Evolutionary conservation across 1,140 invertebrate genomes (phyloP).

Genomic region (Zaprionus tsacasi): DNA sequence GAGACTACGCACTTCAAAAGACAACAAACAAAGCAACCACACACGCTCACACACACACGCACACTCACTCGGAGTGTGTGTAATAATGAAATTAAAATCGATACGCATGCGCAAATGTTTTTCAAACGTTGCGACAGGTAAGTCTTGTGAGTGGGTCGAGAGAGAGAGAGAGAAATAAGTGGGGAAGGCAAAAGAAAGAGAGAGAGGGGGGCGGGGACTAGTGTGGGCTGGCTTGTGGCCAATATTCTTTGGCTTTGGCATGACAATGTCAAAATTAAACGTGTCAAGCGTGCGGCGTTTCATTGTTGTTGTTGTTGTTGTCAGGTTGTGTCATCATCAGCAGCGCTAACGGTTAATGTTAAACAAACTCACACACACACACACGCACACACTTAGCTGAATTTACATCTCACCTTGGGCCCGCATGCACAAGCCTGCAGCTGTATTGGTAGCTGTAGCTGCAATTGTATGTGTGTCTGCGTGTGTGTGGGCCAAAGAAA

Average conservation of each 20-base stretch:
- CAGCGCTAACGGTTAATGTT: conserved; percentile 56
- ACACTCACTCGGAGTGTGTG: conserved; percentile 10
- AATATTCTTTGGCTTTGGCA: conserved; percentile 66
- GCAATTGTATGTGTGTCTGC: conserved; percentile 10
- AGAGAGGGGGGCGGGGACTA: conserved; percentile 5
- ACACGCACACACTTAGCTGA: conserved; percentile 8
- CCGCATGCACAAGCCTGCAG: conserved; percentile 18
- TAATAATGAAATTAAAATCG: conserved; percentile 37
- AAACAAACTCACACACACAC: conserved; percentile 40
- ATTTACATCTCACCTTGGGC: conserved; percentile 74
- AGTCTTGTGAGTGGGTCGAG: background rate
- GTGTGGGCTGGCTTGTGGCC: conserved; percentile 37
- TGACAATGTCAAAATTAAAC: conserved; percentile 69
- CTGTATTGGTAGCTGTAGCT: conserved; percentile 8
- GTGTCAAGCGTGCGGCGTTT: conserved; percentile 54
- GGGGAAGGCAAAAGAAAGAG: background rate
- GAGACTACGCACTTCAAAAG: conserved; percentile 9
- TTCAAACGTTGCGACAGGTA: conserved; percentile 50
- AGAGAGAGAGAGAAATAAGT: conserved; percentile 2
- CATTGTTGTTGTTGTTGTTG: conserved; percentile 14
- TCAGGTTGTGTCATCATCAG: conserved; percentile 54
- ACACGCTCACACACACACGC: background rate
- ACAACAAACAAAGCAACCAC: conserved; percentile 3
- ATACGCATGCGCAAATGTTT: conserved; percentile 70
- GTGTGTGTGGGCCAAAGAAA: conserved; percentile 43